phyloP scores from a whole-genome alignment of 2,113 vertebrate species.

The Glaucidium brasilianum region DNA sequence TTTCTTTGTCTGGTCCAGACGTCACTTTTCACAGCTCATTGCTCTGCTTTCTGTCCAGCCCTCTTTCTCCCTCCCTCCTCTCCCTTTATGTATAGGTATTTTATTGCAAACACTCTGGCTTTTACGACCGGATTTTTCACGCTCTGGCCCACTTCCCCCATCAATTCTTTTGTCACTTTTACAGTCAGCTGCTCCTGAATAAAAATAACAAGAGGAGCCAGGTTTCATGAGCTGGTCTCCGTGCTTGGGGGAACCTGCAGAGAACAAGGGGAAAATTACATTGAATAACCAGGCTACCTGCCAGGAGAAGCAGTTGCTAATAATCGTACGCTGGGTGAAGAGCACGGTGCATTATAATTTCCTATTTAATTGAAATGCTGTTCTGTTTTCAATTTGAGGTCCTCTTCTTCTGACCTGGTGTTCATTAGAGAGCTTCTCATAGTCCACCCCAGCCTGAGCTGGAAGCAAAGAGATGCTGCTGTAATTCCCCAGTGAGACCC shows the following conservation, averaged over 20 bases:
- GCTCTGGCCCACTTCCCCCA: not conserved
- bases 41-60: constrained; percentile 43
- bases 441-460: not conserved
- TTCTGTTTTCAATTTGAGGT: not conserved
- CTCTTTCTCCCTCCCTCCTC: not conserved
- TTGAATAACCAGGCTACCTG: not conserved
- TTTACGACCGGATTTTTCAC: constrained; percentile 45
- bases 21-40: not conserved
- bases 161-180: constrained; percentile 54
- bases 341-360: not conserved
- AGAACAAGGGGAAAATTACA: not conserved
- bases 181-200: constrained; percentile 9
- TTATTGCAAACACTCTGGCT: constrained; percentile 53
- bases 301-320: not conserved
- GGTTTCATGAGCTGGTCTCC: not conserved
- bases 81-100: constrained; percentile 40
- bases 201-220: constrained; percentile 22
- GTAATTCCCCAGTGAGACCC: not conserved
- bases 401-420: not conserved
- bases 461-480: not conserved
- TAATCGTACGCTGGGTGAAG: not conserved
- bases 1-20: not conserved
- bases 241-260: not conserved
- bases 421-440: not conserved
- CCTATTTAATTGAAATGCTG: not conserved